These are phyloP conservation scores for Sparus aurata DNA, from an alignment of 2,797 vertebrate species.

Conservation along the genomic window DNA sequence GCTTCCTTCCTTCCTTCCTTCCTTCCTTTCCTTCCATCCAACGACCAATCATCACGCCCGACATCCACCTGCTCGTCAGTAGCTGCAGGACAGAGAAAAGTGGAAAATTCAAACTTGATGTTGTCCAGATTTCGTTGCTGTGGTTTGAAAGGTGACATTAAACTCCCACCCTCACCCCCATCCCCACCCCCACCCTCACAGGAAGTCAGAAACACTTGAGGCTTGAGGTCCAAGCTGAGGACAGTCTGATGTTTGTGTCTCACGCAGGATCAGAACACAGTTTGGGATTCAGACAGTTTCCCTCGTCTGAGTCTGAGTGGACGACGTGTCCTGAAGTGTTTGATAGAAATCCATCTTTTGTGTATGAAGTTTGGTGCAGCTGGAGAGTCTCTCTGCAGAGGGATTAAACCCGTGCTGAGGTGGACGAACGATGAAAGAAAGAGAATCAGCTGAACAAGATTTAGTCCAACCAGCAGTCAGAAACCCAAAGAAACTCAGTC, in stretches of 20 bases:
- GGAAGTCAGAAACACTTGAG: background rate
- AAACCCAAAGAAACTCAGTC: no score
- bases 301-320: background rate
- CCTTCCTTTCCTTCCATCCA: constrained; percentile 20
- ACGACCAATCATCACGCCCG: constrained; percentile 41
- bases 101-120: background rate
- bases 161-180: no score
- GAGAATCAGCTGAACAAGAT: no score
- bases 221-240: background rate
- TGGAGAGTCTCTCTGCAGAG: background rate
- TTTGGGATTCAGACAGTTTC: background rate
- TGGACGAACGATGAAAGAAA: no score
- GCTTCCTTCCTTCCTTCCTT: background rate
- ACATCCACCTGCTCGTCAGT: constrained; percentile 26
- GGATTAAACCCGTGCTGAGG: background rate
- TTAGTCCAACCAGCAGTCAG: no score
- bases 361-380: background rate
- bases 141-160: constrained; percentile 1
- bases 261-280: background rate
- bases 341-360: background rate
- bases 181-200: background rate
- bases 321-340: background rate
- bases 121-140: background rate
- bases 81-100: constrained; percentile 32
- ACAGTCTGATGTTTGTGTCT: background rate